Conservation (phyloP, 1,140 invertebrate species). For the Pseudomyrmex flavicornis region DNA sequence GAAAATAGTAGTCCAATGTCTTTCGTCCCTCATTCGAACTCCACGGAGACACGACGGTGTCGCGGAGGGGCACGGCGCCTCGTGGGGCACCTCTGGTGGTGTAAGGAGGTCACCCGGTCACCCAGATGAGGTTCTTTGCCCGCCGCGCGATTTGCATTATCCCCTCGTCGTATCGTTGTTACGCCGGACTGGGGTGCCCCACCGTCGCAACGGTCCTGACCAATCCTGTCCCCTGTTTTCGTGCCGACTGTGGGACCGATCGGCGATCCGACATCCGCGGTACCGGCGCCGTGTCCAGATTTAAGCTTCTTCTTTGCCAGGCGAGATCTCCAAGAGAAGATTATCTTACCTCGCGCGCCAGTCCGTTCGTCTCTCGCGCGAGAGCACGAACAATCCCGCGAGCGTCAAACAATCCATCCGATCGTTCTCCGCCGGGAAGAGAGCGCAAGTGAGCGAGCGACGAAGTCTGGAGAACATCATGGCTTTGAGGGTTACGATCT, state of each 20-base stretch:
- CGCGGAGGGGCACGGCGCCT: constrained; percentile 7
- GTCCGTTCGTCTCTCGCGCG: constrained; percentile 32
- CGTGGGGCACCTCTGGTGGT: constrained; percentile 62
- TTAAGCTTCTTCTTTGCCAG: constrained; percentile 81
- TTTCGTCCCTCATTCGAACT: constrained; percentile 17
- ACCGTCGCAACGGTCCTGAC: constrained; percentile 73
- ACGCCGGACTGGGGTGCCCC: constrained; percentile 68
- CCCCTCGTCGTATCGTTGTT: constrained; percentile 64
- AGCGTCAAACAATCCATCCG: constrained; percentile 48
- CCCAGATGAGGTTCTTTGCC: constrained; percentile 84
- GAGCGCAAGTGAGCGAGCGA: not conserved
- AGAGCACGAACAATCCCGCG: constrained; percentile 22
- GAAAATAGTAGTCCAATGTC: not conserved
- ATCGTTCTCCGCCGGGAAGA: constrained; percentile 6
- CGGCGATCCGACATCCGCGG: constrained; percentile 76
- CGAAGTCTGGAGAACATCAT: constrained; percentile 52
- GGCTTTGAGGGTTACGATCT: constrained; percentile 71
- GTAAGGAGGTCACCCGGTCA: constrained; percentile 83
- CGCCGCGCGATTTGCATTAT: constrained; percentile 65
- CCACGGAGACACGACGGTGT: not conserved
- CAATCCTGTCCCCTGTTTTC: constrained; percentile 80
- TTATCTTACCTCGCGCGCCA: constrained; percentile 35
- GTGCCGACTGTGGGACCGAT: constrained; percentile 72
- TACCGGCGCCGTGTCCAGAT: constrained; percentile 79
- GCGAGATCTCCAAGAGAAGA: constrained; percentile 75